Percentiles rank a stretch among this genome's conserved stretches.
phyloP scores from a whole-genome alignment of 35 echinoderm and acorn worm genomes.

The Patiria miniata region DNA sequence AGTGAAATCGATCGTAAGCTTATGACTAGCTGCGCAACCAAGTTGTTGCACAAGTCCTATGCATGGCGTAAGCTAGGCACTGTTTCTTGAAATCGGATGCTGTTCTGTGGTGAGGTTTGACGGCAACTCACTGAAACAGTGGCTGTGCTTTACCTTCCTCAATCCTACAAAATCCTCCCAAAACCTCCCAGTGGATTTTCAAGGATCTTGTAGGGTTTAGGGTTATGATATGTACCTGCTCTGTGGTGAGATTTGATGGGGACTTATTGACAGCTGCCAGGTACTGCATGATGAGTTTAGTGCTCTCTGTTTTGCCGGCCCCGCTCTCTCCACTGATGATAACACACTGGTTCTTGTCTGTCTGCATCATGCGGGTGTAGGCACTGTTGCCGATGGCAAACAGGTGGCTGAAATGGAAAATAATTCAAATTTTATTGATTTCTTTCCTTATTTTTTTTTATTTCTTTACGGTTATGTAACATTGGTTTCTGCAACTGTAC shows the following conservation, averaged over 20 bases:
- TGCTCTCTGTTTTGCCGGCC: conserved; percentile 95
- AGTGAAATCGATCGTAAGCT: no score
- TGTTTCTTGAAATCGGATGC: no score
- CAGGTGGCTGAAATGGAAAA: conserved; percentile 68
- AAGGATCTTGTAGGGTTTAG: no score
- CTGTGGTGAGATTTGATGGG: conserved; percentile 70
- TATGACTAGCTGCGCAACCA: no score
- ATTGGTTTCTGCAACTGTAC: background rate
- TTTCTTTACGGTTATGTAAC: background rate
- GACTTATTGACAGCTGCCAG: conserved; percentile 86
- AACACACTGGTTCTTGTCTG: conserved; percentile 73
- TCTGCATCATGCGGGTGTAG: conserved; percentile 71
- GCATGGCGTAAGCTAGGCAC: no score
- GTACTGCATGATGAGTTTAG: conserved; percentile 98
- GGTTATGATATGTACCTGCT: conserved; percentile 67
- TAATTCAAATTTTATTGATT: background rate
- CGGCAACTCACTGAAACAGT: no score
- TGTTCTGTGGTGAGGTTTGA: no score
- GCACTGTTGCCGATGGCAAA: conserved; percentile 94
- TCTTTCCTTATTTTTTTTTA: background rate
- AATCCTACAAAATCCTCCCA: no score
- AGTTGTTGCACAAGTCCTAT: no score
- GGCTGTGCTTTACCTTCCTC: no score
- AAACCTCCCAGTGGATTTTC: no score
- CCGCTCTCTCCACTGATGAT: conserved; percentile 99